Evolutionary conservation across 2,888 invertebrate genomes (phyloP).

Genomic region (Anthoptus insignis): DNA sequence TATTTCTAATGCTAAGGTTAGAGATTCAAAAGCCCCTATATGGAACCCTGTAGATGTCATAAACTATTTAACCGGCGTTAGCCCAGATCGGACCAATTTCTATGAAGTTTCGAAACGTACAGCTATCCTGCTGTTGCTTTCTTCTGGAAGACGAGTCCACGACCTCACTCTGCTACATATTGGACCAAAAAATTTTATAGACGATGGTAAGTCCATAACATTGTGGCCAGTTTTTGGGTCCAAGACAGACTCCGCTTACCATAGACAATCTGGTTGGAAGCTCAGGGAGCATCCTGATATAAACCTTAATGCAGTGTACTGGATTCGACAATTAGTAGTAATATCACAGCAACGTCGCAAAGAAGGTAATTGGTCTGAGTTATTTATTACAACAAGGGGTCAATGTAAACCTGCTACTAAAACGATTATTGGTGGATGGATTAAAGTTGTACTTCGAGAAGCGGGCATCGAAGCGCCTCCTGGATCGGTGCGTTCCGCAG

Average conservation of each 20-base stretch:
- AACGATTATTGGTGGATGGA: too few relatives aligned
- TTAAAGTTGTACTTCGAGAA: too few relatives aligned
- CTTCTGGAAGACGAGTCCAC: conserved; percentile 28
- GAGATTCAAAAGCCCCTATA: conserved; percentile 30
- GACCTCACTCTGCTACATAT: conserved; percentile 29
- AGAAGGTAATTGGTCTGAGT: too few relatives aligned
- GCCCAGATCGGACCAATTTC: conserved; percentile 1
- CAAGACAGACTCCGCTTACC: conserved; percentile 13
- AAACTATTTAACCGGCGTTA: background rate
- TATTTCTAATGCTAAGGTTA: conserved; percentile 26
- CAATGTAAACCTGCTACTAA: too few relatives aligned
- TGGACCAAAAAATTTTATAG: background rate
- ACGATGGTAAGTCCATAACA: background rate
- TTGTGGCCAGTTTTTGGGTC: conserved; percentile 35
- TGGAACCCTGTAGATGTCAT: conserved; percentile 32
- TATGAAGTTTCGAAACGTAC: conserved; percentile 23
- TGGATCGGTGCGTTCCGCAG: too few relatives aligned
- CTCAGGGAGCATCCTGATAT: conserved; percentile 14
- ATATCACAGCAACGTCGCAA: too few relatives aligned
- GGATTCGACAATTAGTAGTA: too few relatives aligned
- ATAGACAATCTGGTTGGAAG: conserved; percentile 34
- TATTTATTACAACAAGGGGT: too few relatives aligned
- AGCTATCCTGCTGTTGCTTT: conserved; percentile 13
- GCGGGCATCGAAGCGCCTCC: too few relatives aligned
- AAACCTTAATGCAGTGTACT: conserved; percentile 13